Conservation (phyloP, 2,113 vertebrate genomes). For the Hucho hucho region DNA sequence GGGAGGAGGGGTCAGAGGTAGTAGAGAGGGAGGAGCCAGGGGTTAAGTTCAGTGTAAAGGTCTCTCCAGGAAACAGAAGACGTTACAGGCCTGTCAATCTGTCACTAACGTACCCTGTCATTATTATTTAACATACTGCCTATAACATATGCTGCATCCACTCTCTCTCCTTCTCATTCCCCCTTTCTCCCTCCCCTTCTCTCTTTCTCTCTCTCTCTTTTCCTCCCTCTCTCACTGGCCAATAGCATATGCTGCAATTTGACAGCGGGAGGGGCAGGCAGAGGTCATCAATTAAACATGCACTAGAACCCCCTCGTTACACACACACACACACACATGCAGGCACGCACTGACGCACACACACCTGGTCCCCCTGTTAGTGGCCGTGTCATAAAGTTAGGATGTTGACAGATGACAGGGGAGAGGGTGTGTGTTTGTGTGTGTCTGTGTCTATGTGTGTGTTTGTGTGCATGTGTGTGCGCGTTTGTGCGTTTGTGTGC, state of each 20-base stretch:
- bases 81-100: constrained; percentile 19
- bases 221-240: not conserved
- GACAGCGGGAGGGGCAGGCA: constrained; percentile 54
- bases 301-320: constrained; percentile 3
- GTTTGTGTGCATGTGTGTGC: too few relatives aligned
- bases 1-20: not conserved
- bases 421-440: too few relatives aligned
- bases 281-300: constrained; percentile 67
- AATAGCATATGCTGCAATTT: not conserved
- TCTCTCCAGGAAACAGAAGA: constrained; percentile 30
- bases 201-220: too few relatives aligned
- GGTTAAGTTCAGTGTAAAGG: too few relatives aligned
- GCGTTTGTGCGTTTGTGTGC: too few relatives aligned
- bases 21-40: not conserved
- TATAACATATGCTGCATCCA: constrained; percentile 12
- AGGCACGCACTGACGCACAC: too few relatives aligned
- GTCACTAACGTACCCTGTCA: constrained; percentile 50
- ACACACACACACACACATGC: too few relatives aligned
- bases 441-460: too few relatives aligned
- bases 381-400: constrained; percentile 13
- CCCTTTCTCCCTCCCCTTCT: not conserved
- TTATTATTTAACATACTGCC: constrained; percentile 51
- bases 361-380: constrained; percentile 43
- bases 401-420: constrained; percentile 40
- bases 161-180: not conserved